These are phyloP conservation scores for Leptodactylus fallax DNA, from an alignment of 2,797 vertebrate genomes.

Conservation along the genomic window DNA sequence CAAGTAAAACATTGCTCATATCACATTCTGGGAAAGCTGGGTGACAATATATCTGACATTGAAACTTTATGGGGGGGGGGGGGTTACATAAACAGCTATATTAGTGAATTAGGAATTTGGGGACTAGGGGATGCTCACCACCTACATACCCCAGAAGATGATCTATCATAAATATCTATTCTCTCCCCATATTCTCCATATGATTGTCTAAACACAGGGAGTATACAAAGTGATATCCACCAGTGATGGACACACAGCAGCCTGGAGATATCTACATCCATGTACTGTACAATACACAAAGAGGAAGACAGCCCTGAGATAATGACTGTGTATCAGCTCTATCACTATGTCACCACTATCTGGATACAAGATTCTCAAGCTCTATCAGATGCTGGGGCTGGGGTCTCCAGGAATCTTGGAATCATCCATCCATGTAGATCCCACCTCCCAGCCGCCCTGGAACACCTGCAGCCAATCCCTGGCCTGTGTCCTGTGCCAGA, in stretches of 20 bases:
- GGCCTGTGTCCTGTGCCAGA: constrained; percentile 10
- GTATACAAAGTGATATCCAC: neutral
- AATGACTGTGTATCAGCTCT: neutral
- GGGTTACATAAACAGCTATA: neutral
- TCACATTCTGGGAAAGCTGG: neutral
- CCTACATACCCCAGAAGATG: no score
- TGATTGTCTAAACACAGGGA: no score
- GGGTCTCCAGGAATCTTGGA: constrained; percentile 44
- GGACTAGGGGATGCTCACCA: no score
- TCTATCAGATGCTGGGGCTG: neutral
- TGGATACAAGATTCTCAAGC: neutral
- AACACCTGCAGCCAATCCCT: constrained; percentile 57
- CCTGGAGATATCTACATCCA: neutral
- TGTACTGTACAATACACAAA: neutral
- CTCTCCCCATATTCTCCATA: no score
- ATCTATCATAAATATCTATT: no score
- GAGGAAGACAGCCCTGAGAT: neutral
- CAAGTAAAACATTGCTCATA: neutral
- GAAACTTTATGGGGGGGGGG: neutral
- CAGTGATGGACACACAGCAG: neutral
- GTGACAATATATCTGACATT: neutral
- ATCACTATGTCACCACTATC: neutral
- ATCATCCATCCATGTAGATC: constrained; percentile 56
- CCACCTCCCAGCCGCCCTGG: constrained; percentile 38
- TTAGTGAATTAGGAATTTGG: neutral